A percentile compares a stretch with the other conserved stretches of the same genome.
Evolutionary conservation across 2,888 invertebrate genomes (phyloP).

Genomic region (Smittia sp.): DNA sequence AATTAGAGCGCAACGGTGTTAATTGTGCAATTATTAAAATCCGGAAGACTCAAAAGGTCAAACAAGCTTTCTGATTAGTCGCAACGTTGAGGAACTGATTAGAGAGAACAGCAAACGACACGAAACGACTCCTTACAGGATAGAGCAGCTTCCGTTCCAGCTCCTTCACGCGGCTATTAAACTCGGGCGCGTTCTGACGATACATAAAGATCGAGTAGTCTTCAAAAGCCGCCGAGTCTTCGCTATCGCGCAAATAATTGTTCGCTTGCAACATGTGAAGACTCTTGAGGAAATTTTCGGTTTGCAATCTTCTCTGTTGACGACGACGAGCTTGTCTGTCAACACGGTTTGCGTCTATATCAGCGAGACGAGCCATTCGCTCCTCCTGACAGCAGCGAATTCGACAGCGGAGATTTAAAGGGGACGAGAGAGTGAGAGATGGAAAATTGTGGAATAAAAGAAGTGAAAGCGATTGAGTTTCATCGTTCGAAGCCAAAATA

Average conservation of each 20-base stretch:
- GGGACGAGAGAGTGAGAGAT: constrained; percentile 25
- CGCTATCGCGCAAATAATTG: constrained; percentile 59
- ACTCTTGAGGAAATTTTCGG: constrained; percentile 79
- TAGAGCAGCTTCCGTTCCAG: constrained; percentile 72
- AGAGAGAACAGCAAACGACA: constrained; percentile 42
- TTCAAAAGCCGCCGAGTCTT: constrained; percentile 63
- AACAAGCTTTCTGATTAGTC: constrained; percentile 7
- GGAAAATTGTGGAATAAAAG: constrained; percentile 14
- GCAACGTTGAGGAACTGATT: neutral
- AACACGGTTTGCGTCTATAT: constrained; percentile 66
- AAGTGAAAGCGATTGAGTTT: neutral
- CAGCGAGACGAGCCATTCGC: constrained; percentile 69
- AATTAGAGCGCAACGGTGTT: constrained; percentile 38
- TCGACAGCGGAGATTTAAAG: neutral
- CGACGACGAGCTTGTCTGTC: constrained; percentile 65
- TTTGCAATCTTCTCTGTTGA: constrained; percentile 70
- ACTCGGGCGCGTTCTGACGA: constrained; percentile 78
- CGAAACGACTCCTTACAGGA: constrained; percentile 61
- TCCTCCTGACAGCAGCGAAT: constrained; percentile 61
- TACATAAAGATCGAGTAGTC: constrained; percentile 83
- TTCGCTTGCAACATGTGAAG: constrained; percentile 81
- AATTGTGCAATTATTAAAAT: constrained; percentile 3
- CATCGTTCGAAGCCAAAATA: neutral
- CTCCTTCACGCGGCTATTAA: constrained; percentile 79
- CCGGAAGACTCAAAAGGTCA: neutral